A percentile compares a stretch with the other conserved stretches of the same genome.
Evolutionary conservation across 64 coral and sea anemone species (phyloP).

Genomic region (Cladopsammia gracilis): DNA sequence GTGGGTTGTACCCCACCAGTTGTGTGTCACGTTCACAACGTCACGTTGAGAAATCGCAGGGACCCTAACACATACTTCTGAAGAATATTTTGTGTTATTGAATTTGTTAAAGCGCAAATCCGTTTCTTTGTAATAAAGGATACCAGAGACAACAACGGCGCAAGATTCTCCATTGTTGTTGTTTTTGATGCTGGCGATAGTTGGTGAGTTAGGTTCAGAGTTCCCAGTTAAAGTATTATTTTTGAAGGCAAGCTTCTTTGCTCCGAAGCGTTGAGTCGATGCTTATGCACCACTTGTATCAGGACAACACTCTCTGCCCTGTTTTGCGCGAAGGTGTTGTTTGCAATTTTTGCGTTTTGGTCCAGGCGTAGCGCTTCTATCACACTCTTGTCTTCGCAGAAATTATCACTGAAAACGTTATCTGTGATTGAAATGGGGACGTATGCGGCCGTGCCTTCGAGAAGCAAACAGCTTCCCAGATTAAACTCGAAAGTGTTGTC

Average conservation of each 20-base stretch:
- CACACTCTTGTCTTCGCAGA: constrained; percentile 1
- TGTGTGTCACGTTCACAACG: constrained; percentile 55
- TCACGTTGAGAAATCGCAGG: constrained; percentile 26
- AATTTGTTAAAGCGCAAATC: constrained; percentile 60
- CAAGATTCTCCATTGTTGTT: neutral
- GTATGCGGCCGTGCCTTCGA: constrained; percentile 15
- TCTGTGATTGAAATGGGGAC: neutral
- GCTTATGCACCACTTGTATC: constrained; percentile 50
- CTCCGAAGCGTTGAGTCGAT: neutral
- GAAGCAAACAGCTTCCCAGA: constrained; percentile 28
- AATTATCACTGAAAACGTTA: constrained; percentile 60
- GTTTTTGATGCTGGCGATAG: neutral
- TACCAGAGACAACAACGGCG: constrained; percentile 35
- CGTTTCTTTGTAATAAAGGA: constrained; percentile 23
- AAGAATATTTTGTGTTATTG: constrained; percentile 43
- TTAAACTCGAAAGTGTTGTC: constrained; percentile 66
- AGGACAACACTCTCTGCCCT: constrained; percentile 26
- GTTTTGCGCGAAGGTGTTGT: constrained; percentile 68
- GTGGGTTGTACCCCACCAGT: constrained; percentile 80
- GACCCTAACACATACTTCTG: constrained; percentile 58
- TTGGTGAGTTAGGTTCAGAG: neutral
- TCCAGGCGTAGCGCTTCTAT: constrained; percentile 45
- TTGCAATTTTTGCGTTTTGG: constrained; percentile 4
- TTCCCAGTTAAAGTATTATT: constrained; percentile 64
- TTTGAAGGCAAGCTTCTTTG: constrained; percentile 4